Base-by-base conservation (phyloP, 1,140 invertebrate genomes). In the Papilio machaon region DNA sequence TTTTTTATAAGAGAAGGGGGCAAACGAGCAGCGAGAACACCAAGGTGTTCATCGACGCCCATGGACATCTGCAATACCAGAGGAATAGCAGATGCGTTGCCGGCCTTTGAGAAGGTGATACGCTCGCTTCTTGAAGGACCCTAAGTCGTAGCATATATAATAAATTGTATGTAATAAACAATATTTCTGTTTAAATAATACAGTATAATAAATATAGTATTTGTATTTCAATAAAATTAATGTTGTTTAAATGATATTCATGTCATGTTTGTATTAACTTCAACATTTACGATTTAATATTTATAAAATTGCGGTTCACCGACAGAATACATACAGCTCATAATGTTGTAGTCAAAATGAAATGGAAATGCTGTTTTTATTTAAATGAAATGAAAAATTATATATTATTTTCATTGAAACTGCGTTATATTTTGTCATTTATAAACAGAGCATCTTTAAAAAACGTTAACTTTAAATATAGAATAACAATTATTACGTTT, bases 301-400 rank as follows among this genome's bases (percentile, higher is more conserved):
- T 35, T 67, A 67, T 30, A 67, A 67, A 67, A 67, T 67, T 23
- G 64, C 64, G 64, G 23, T 67, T 67, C 64, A 15, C 64, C 64
- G 64, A 35, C 64, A 35, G 23, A 3, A 67, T 67, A 67, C 23
- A 35, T 11, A 67, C 64, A 67, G 64, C 30, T 67, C 30, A 30
- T 11, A 67, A 67, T 67, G 64, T 67, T 67, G 64, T 67, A 67
- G 64, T 35, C 64, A 35, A 10, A 67, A 67, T 67, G 11, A 67
- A 67, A 35, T 35, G 9, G 13, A 64, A 64, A 11, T 23, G 8
- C 2, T 35, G 35, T 67, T 67, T 67, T 35, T 19, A 67, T 30
- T 67, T 35, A 13, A 30, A 60, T 58, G 54, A 60, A 60, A 60
- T 60, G 23, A 67, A 67, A 15, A 64, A 54, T 54, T n/a, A n/a